Conservation (phyloP, 2,797 vertebrate species). For the Hozukius guyotensis region DNA sequence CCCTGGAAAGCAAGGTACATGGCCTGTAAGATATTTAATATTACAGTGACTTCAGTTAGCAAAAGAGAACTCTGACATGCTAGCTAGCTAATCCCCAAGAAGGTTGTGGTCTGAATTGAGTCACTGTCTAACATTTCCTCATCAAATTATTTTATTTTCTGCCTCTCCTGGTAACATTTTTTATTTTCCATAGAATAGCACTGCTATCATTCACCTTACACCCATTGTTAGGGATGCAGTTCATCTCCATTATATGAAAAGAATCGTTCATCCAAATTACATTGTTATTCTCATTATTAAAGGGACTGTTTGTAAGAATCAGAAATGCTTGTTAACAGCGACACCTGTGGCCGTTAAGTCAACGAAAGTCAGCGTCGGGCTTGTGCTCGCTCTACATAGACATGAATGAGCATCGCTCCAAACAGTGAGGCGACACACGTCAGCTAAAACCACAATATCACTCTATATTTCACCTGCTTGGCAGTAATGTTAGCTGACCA, state of each 20-base stretch:
- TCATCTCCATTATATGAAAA: background rate
- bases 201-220: background rate
- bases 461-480: too few species aligned
- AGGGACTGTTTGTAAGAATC: too few species aligned
- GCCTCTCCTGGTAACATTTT: background rate
- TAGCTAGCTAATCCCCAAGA: background rate
- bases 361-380: too few species aligned
- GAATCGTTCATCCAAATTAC: background rate
- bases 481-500: too few species aligned
- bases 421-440: too few species aligned
- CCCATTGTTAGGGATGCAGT: background rate
- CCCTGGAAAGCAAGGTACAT: background rate
- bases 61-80: background rate
- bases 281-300: background rate
- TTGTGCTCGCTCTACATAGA: too few species aligned
- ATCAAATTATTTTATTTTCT: background rate
- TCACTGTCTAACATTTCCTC: too few species aligned
- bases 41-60: background rate
- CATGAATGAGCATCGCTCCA: too few species aligned
- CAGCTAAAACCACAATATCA: too few species aligned
- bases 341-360: too few species aligned
- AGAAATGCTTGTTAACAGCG: too few species aligned
- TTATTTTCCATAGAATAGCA: background rate
- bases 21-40: background rate
- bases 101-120: background rate